Conservation (phyloP, 2,113 vertebrate species). For the Carassius carassius region DNA sequence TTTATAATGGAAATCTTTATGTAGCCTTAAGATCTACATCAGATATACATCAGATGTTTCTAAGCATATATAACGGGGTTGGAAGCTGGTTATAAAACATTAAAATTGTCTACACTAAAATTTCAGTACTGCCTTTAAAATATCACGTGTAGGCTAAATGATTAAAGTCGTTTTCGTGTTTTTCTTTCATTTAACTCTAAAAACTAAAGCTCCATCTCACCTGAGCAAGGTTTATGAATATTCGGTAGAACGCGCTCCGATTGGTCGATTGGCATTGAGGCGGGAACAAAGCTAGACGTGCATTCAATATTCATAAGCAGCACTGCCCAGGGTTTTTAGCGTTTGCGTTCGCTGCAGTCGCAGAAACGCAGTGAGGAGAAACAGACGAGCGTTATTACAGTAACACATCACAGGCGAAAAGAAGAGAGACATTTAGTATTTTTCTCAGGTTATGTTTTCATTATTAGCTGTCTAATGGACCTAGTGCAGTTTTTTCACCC, state of each 20-base stretch:
- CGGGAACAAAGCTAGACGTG: background rate
- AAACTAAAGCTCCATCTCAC: background rate
- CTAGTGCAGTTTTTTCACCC: constrained; percentile 50
- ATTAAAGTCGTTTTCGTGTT: background rate
- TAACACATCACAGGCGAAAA: background rate
- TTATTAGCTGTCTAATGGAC: constrained; percentile 36
- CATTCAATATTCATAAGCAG: constrained; percentile 1
- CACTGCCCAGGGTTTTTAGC: background rate
- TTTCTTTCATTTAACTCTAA: background rate
- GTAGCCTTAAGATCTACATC: background rate
- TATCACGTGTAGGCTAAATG: background rate
- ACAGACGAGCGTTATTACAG: background rate
- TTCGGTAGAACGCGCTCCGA: background rate
- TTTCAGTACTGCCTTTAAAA: background rate
- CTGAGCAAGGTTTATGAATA: background rate
- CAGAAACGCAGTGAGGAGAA: background rate
- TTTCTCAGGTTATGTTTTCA: constrained; percentile 27
- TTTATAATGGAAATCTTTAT: background rate
- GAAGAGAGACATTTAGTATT: background rate
- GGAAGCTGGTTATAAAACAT: background rate
- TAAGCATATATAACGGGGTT: background rate
- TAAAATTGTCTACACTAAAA: background rate
- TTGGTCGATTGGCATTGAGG: background rate
- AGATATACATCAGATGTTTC: background rate
- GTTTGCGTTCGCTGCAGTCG: background rate